Evolutionary conservation across 1,140 invertebrate genomes (phyloP).

Genomic region (Macrotrachela quadricornifera): DNA sequence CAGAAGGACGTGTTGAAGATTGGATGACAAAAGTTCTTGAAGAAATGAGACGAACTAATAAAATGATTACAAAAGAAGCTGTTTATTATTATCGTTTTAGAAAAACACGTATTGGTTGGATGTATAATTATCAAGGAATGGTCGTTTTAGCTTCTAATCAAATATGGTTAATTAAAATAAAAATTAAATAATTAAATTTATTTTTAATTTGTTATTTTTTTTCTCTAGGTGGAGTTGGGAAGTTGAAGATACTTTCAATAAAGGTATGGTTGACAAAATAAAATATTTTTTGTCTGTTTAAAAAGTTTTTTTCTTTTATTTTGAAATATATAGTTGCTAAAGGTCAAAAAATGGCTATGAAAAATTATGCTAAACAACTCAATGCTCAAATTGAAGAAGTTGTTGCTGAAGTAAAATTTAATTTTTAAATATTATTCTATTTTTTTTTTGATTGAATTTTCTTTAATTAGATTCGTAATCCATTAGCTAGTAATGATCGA

Average conservation of each 20-base stretch:
- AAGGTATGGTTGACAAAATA: conserved; percentile 21
- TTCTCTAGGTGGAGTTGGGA: conserved; percentile 52
- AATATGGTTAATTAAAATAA: conserved; percentile 40
- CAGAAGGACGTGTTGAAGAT: conserved; percentile 53
- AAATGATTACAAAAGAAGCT: conserved; percentile 62
- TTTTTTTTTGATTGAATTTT: background rate
- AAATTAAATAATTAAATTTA: no score
- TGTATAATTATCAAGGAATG: conserved; percentile 67
- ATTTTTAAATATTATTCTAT: background rate
- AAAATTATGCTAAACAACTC: conserved; percentile 54
- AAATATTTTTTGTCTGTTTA: no score
- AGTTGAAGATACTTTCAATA: conserved; percentile 61
- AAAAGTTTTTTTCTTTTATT: no score
- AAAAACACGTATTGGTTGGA: conserved; percentile 46
- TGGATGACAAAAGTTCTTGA: conserved; percentile 64
- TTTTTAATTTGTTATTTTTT: no score
- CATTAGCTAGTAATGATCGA: conserved; percentile 52
- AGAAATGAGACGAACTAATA: conserved; percentile 61
- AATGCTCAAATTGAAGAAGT: conserved; percentile 63
- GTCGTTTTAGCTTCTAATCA: conserved; percentile 58
- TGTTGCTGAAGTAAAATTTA: conserved; percentile 35
- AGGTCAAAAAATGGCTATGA: conserved; percentile 62
- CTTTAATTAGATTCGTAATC: conserved; percentile 36
- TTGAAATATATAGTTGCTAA: conserved; percentile 17
- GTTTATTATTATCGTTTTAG: conserved; percentile 51